Conservation (phyloP, 2,888 invertebrate genomes). For the Maniola hyperantus region DNA sequence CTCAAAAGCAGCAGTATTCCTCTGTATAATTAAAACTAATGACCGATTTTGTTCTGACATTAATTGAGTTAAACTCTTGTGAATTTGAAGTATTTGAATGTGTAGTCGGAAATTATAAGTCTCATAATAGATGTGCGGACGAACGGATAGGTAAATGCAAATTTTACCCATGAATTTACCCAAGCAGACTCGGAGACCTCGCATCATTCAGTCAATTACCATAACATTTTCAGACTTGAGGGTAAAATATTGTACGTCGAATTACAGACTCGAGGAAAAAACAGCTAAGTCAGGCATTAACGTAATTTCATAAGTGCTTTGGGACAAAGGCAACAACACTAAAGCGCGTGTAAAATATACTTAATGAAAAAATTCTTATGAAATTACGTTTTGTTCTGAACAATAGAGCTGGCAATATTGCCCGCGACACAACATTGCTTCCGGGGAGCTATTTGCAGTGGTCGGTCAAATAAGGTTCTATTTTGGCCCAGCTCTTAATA, state of each 20-base stretch:
- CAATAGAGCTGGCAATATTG: slow-evolving; percentile 12
- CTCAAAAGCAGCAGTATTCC: neutral
- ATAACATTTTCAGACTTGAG: neutral
- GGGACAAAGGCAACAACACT: neutral
- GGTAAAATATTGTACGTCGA: neutral
- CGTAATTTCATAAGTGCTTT: slow-evolving; percentile 5
- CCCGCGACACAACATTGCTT: slow-evolving; percentile 7
- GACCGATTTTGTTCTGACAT: neutral
- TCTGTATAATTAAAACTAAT: slow-evolving; percentile 11
- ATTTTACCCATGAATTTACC: too few species aligned
- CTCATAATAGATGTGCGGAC: too few species aligned
- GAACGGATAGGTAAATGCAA: too few species aligned
- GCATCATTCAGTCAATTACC: neutral
- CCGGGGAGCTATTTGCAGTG: slow-evolving; percentile 11
- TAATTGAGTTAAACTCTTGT: neutral
- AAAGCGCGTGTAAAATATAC: slow-evolving; percentile 6
- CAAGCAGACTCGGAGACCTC: too few species aligned
- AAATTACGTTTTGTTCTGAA: slow-evolving; percentile 12
- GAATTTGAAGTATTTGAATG: too few species aligned
- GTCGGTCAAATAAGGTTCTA: slow-evolving; percentile 10
- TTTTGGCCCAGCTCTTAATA: slow-evolving; percentile 8
- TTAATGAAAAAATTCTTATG: slow-evolving; percentile 17
- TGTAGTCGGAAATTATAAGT: too few species aligned
- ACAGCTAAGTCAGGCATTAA: neutral
- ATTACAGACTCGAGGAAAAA: neutral